These are phyloP conservation scores for Patella vulgata DNA, from an alignment of 1,140 invertebrate species.

Conservation along the genomic window DNA sequence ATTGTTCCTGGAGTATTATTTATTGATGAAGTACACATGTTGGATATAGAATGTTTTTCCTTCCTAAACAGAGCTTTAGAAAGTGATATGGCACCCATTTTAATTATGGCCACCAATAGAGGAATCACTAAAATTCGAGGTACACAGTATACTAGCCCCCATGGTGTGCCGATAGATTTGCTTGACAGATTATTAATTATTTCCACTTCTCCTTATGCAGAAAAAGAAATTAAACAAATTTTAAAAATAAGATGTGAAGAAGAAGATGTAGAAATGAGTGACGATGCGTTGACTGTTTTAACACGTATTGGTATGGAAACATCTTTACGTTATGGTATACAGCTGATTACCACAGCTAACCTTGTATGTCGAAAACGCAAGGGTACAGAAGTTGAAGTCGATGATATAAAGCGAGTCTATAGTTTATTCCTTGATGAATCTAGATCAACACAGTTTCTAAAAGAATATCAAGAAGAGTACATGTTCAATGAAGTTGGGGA, in stretches of 20 bases:
- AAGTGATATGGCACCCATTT: constrained; percentile 95
- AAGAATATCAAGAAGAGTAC: constrained; percentile 95
- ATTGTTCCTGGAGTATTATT: constrained; percentile 78
- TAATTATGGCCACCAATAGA: constrained; percentile 99
- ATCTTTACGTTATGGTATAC: constrained; percentile 96
- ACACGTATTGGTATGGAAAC: constrained; percentile 93
- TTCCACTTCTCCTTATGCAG: constrained; percentile 86
- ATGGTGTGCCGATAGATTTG: constrained; percentile 96
- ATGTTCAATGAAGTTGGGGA: constrained; percentile 77
- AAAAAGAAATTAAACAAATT: constrained; percentile 91
- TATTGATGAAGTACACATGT: constrained; percentile 89
- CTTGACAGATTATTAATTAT: constrained; percentile 97
- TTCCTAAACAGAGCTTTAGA: constrained; percentile 94
- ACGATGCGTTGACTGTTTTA: constrained; percentile 90
- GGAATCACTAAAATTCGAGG: constrained; percentile 96
- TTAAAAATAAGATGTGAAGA: constrained; percentile 88
- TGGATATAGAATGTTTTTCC: constrained; percentile 99
- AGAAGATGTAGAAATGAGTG: constrained; percentile 95
- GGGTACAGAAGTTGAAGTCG: constrained; percentile 77
- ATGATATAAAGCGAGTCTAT: constrained; percentile 96
- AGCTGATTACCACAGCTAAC: constrained; percentile 95
- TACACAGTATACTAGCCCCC: constrained; percentile 92
- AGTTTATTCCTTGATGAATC: constrained; percentile 93
- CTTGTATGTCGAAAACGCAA: constrained; percentile 87
- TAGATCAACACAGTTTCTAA: constrained; percentile 90